phyloP scores from a whole-genome alignment of 2,888 invertebrate genomes.

The Lutraria lutraria region DNA sequence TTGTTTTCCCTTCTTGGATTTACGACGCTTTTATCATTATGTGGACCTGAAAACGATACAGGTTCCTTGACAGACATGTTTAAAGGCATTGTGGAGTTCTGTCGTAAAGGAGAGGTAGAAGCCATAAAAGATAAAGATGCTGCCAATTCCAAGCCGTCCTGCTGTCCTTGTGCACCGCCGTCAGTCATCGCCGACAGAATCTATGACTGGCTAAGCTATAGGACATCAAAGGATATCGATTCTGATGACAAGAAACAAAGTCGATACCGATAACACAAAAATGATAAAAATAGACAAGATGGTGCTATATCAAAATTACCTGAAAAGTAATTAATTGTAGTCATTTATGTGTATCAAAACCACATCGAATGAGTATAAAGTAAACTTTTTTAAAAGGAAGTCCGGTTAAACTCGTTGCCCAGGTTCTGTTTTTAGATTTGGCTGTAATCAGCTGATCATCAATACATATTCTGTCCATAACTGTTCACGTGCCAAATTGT shows the following conservation, averaged over 20 bases:
- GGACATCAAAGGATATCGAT: not conserved
- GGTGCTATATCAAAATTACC: too few species aligned
- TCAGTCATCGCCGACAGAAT: conserved; percentile 42
- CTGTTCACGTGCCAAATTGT: too few species aligned
- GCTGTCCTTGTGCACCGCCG: conserved; percentile 36
- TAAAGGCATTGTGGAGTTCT: conserved; percentile 23
- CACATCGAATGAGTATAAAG: too few species aligned
- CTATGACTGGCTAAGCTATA: conserved; percentile 57
- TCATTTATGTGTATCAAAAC: too few species aligned
- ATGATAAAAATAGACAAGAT: too few species aligned
- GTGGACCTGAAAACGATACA: conserved; percentile 78
- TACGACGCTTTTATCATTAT: conserved; percentile 73
- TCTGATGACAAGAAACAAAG: not conserved
- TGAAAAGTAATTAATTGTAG: too few species aligned
- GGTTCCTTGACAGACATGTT: conserved; percentile 64
- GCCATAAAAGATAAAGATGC: not conserved
- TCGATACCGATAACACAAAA: not conserved
- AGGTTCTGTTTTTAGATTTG: too few species aligned
- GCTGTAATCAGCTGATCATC: too few species aligned
- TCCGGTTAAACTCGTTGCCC: too few species aligned
- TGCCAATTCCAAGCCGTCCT: not conserved
- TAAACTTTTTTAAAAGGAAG: too few species aligned
- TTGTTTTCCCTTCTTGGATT: conserved; percentile 79
- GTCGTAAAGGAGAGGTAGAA: not conserved
- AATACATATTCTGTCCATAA: too few species aligned